phyloP scores from a whole-genome alignment of 2,797 vertebrate species.

The Falco naumanni region DNA sequence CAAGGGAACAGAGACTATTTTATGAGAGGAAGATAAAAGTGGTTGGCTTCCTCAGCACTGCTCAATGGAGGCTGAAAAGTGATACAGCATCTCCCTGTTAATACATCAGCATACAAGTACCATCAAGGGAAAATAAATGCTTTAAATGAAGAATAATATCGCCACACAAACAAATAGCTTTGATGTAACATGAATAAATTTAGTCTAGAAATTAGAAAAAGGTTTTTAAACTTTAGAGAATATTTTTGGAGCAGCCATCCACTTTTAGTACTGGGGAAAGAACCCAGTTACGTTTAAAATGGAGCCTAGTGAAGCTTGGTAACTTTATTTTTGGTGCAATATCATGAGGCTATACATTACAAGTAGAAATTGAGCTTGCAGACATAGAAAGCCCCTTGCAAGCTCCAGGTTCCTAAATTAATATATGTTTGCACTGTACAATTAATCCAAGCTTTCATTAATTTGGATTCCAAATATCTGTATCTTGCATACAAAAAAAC shows the following conservation, averaged over 20 bases:
- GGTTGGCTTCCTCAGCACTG: not conserved
- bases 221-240: not conserved
- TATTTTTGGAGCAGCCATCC: not conserved
- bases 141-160: not conserved
- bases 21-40: not conserved
- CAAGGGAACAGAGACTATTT: not conserved
- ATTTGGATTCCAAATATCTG: not conserved
- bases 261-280: not conserved
- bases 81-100: not conserved
- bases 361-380: not conserved
- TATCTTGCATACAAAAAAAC: not conserved
- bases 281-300: not conserved
- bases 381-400: not conserved
- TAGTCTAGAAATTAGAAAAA: not conserved
- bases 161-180: not conserved
- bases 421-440: not conserved
- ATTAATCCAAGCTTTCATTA: not conserved
- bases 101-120: not conserved
- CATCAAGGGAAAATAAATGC: not conserved
- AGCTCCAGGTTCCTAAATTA: not conserved
- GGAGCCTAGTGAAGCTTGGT: not conserved
- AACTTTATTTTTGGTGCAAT: not conserved
- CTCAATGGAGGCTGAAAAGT: not conserved
- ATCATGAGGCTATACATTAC: rapidly evolving
- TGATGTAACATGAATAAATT: not conserved